Base-by-base conservation (phyloP, 2,888 invertebrate genomes). In the Ecliptopera silaceata region DNA sequence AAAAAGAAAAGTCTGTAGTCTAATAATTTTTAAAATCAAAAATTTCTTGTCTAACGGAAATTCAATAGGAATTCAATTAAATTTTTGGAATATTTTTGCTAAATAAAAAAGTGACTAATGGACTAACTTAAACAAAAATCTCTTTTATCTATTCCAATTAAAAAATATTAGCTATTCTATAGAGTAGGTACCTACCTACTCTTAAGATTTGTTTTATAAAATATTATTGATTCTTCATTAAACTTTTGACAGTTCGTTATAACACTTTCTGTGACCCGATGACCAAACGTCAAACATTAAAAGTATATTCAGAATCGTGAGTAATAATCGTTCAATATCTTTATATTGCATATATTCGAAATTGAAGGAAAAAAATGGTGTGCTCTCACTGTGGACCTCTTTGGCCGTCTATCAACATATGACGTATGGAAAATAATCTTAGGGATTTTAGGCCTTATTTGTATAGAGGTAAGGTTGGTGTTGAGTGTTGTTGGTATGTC, bases 391-490 rank as follows among this genome's bases (percentile, higher is more conserved):
- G 76, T 71, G 77, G 75, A 74, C 79, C 74, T 80, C 80, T 77
- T 74, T 66, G 79, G 80, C 86, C 85, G 88, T 90, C 90, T 88
- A 89, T 90, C 90, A 88, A 81, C 83, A 80, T 82, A 86, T 88
- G 88, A 88, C 86, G 87, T 80, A 79, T 74, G 72, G 74, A 72
- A 72, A 71, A 61, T 56, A 18, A 26, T 29, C 45, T 31, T 44
- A 29, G 3, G 42, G 1, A 76, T 59, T 69, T 57, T 79, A 18
- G 45, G 38, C 72, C 62, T 67, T 80, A 73, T 54, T 4, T 0
- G 3, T 0, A 42, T 42, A 1, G 3, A 0, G 1, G 56, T 77
- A 80, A 65, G 68, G 72, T 58, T 60, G 61, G 50, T 57, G 47
- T 68, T 67, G 66, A 66, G 39, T 51, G 61, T 65, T 76, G 72